Base-by-base conservation (phyloP, 2,888 invertebrate genomes). In the Bhutanitis thaidina region DNA sequence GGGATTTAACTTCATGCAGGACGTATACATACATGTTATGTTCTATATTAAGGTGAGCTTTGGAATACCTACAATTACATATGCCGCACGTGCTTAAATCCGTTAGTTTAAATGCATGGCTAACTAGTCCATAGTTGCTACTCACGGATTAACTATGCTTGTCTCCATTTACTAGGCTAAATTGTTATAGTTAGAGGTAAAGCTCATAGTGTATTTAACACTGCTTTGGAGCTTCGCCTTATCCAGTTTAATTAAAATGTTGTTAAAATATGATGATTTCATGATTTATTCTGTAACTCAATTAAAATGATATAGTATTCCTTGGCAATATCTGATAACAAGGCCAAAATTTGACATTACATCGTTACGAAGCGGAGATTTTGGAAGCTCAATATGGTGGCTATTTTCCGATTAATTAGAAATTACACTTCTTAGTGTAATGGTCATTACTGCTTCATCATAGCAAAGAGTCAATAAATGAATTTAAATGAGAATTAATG, bases 61-160 rank as follows among this genome's bases (percentile, higher is more conserved):
- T 12, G 20, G n/a, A 7, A 20, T 32, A 39, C 39, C 32, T 32
- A 20, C 8, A 35, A 7, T 20, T 20, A 46, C 29, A 46, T n/a
- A 16, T 3, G 14, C 5, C 27, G 43, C 13, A 43, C 25, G 20
- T 44, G 32, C 7, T 38, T 44, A 44, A 50, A 27, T 44, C 39
- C 34, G 25, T 44, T 34, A 38, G 43, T 44, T 50, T 50, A 44
- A 44, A 43, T 39, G 50, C 50, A 44, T 50, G 20, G 16, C 27
- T 44, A 50, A 50, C 43, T 50, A 44, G 38, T 38, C 38, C 35
- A 15, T 37, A 34, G 32, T 34, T 44, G 34, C 15, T 48, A 13
- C 13, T 35, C 27, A 16, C 20, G 20, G 32, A 44, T 39, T 50
- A 44, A 44, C 43, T 39, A 49, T 27, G 9, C 38, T 16, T 38